phyloP scores from a whole-genome alignment of 1,140 invertebrate genomes.

The Heterodera schachtii region DNA sequence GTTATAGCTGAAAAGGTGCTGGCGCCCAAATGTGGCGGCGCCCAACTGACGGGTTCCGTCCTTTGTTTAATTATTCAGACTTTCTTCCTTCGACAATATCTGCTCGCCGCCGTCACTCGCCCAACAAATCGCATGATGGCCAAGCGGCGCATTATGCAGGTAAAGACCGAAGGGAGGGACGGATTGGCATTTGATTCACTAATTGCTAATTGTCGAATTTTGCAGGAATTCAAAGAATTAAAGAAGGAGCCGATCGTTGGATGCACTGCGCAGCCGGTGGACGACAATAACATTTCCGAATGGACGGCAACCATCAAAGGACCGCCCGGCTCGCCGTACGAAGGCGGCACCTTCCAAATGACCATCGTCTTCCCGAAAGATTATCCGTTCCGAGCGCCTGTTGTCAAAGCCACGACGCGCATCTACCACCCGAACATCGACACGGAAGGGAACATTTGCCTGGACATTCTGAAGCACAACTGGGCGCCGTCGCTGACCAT shows the following conservation, averaged over 20 bases:
- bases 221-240: constrained; percentile 92
- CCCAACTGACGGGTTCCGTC: too few relatives aligned
- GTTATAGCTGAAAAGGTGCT: too few relatives aligned
- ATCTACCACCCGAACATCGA: constrained; percentile 99
- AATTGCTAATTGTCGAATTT: too few relatives aligned
- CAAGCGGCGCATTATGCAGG: too few relatives aligned
- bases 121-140: too few relatives aligned
- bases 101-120: too few relatives aligned
- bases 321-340: constrained; percentile 77
- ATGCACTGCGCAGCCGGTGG: constrained; percentile 94
- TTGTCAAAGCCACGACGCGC: constrained; percentile 96
- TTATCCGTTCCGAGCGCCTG: constrained; percentile 99
- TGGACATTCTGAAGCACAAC: constrained; percentile 96
- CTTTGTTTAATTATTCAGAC: too few relatives aligned
- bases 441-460: constrained; percentile 92
- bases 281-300: constrained; percentile 89
- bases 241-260: constrained; percentile 96
- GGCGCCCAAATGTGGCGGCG: too few relatives aligned
- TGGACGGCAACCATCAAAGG: constrained; percentile 99
- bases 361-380: constrained; percentile 99
- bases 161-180: too few relatives aligned
- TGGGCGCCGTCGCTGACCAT: constrained; percentile 99
- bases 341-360: constrained; percentile 96
- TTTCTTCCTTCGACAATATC: too few relatives aligned
- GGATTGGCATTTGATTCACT: too few relatives aligned